Conservation (phyloP, 2,888 invertebrate species). For the Tetramorium bicarinatum region DNA sequence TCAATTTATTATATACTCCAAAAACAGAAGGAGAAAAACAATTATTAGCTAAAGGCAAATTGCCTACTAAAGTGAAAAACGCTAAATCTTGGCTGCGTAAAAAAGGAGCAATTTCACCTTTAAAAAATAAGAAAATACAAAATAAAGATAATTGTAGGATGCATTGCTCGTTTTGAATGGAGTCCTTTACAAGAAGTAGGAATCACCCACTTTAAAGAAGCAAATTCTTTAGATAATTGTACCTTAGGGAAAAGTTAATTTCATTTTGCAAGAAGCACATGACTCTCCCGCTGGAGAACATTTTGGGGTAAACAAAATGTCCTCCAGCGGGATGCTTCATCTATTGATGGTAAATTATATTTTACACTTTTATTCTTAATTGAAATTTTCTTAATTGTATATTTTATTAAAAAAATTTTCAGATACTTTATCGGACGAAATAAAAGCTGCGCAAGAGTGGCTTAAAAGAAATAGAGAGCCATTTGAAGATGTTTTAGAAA, state of each 20-base stretch:
- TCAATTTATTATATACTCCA: slow-evolving; percentile 3
- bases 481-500: slow-evolving; percentile 2
- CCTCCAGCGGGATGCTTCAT: too few relatives aligned
- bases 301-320: too few relatives aligned
- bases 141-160: too few relatives aligned
- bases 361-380: background rate
- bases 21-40: slow-evolving; percentile 20
- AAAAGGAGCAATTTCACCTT: background rate
- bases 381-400: background rate
- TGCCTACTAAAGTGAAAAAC: background rate
- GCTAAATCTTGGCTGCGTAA: background rate
- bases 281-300: too few relatives aligned
- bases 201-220: too few relatives aligned
- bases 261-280: too few relatives aligned
- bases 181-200: too few relatives aligned
- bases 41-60: slow-evolving; percentile 1
- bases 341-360: background rate
- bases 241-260: too few relatives aligned
- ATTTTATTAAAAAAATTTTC: background rate
- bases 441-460: slow-evolving; percentile 8
- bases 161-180: too few relatives aligned
- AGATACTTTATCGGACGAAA: background rate
- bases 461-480: slow-evolving; percentile 18
- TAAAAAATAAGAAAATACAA: too few relatives aligned
- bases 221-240: too few relatives aligned